These are phyloP conservation scores for Torymus texanus DNA, from an alignment of 2,888 invertebrate species.

Conservation along the genomic window DNA sequence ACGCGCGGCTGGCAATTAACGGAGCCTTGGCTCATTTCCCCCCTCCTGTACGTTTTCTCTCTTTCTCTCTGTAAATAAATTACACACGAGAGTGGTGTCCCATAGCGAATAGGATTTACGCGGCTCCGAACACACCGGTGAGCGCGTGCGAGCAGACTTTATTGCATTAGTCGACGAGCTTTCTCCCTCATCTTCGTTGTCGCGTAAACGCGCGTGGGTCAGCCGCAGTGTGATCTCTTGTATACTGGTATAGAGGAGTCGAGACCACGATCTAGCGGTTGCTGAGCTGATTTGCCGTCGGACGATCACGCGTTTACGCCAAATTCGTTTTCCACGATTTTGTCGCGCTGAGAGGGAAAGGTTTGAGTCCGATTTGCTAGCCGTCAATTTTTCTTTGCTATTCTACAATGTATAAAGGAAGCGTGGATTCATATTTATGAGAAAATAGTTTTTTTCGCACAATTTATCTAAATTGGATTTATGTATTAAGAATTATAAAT, in stretches of 20 bases:
- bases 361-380: not conserved
- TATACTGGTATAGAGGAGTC: no score
- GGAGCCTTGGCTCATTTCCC: constrained; percentile 57
- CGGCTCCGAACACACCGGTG: constrained; percentile 61
- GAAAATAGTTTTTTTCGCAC: no score
- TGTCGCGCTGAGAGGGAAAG: no score
- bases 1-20: constrained; percentile 68
- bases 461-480: no score
- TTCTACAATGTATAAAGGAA: not conserved
- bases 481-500: no score
- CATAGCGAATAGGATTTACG: constrained; percentile 66
- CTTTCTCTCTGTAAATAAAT: constrained; percentile 64
- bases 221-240: no score
- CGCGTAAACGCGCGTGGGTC: not conserved
- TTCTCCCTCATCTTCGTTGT: constrained; percentile 39
- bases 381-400: constrained; percentile 14
- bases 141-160: constrained; percentile 58
- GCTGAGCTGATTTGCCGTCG: no score
- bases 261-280: no score
- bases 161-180: constrained; percentile 67
- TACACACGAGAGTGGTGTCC: constrained; percentile 61
- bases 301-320: no score
- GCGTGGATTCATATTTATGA: no score
- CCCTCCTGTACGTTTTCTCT: constrained; percentile 32
- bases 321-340: constrained; percentile 14